Percentiles rank a stretch among this genome's conserved stretches.
These are phyloP conservation scores for Mobula hypostoma DNA, from an alignment of 2,113 vertebrate species.

Conservation along the genomic window DNA sequence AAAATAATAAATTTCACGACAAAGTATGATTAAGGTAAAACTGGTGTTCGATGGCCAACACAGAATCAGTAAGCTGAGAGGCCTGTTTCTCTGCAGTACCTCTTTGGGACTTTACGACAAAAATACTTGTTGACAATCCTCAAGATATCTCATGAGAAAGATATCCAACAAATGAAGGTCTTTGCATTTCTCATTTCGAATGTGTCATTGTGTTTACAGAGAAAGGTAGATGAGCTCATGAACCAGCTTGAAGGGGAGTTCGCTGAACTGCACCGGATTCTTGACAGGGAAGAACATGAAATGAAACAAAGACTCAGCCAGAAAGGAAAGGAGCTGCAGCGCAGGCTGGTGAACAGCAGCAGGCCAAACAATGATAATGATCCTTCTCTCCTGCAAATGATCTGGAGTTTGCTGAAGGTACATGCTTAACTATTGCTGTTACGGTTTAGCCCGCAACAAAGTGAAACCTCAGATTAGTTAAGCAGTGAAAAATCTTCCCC, in stretches of 20 bases:
- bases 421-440: too few species aligned
- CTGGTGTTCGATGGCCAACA: too few species aligned
- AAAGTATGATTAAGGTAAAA: too few species aligned
- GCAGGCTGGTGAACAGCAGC: too few species aligned
- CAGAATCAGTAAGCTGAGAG: too few species aligned
- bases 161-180: too few species aligned
- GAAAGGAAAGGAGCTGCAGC: neutral
- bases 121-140: too few species aligned
- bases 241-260: neutral
- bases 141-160: too few species aligned
- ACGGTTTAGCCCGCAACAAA: neutral
- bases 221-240: neutral
- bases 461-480: neutral
- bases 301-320: neutral
- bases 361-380: neutral
- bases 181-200: too few species aligned
- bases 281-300: neutral
- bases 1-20: too few species aligned
- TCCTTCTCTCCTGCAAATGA: neutral
- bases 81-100: too few species aligned
- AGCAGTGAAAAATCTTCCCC: neutral
- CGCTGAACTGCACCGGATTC: neutral
- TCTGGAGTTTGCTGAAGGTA: constrained; percentile 19
- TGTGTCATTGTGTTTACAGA: neutral
- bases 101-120: too few species aligned